Evolutionary conservation across 1,140 invertebrate genomes (phyloP).

Genomic region (Cephus cinctus): DNA sequence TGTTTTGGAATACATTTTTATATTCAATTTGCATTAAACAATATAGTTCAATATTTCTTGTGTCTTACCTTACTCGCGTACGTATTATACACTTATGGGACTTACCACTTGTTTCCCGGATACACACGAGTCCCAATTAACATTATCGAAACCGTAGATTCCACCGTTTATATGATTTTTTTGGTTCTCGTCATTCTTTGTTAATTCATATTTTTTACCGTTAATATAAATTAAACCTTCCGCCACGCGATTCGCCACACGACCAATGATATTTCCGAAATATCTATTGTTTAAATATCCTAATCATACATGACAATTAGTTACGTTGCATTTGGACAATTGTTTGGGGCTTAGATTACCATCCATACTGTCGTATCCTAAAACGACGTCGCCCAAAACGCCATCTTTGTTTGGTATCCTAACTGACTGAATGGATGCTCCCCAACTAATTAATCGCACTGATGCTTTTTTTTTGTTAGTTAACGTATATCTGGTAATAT

Average conservation of each 20-base stretch:
- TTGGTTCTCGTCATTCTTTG: slow-evolving; percentile 3
- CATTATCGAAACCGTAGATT: slow-evolving; percentile 65
- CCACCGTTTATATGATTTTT: slow-evolving; percentile 61
- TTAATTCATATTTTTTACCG: not conserved
- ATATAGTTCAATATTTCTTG: slow-evolving; percentile 1
- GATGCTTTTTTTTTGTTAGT: slow-evolving; percentile 50
- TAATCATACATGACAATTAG: slow-evolving; percentile 24
- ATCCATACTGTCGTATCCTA: slow-evolving; percentile 64
- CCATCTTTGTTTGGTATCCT: slow-evolving; percentile 61
- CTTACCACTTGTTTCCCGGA: slow-evolving; percentile 35
- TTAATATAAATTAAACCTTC: slow-evolving; percentile 37
- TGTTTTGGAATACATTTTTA: slow-evolving; percentile 36
- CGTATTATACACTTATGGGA: slow-evolving; percentile 1
- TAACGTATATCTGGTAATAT: slow-evolving; percentile 45
- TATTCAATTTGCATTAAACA: not conserved
- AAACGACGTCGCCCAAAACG: slow-evolving; percentile 59
- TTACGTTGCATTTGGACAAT: not conserved
- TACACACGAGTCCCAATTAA: slow-evolving; percentile 52
- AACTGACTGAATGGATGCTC: slow-evolving; percentile 63
- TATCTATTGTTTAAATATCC: slow-evolving; percentile 59
- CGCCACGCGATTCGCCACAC: slow-evolving; percentile 63
- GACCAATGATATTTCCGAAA: slow-evolving; percentile 66
- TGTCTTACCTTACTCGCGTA: too few species aligned
- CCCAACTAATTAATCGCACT: slow-evolving; percentile 62
- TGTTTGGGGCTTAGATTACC: slow-evolving; percentile 48